Percentiles rank a stretch among this genome's conserved stretches.
Evolutionary conservation across 2,113 vertebrate genomes (phyloP).

Genomic region (Phalacrocorax brasilianus): DNA sequence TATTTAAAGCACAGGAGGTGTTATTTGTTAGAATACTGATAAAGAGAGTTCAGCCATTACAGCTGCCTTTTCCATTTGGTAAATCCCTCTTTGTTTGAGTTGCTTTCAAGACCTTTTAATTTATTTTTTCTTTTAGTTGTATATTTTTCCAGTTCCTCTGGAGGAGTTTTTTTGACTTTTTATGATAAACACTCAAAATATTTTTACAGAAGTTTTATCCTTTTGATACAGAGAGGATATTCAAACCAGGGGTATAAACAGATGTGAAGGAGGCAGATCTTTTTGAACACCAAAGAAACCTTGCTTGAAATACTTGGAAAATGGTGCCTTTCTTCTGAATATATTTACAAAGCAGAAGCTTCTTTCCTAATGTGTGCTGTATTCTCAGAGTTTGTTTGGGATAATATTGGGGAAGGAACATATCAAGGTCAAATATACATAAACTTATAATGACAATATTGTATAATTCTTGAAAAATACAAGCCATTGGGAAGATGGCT

Average conservation of each 20-base stretch:
- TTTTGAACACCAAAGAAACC: constrained; percentile 4
- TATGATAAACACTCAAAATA: constrained; percentile 53
- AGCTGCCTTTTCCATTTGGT: constrained; percentile 54
- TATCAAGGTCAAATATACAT: background rate
- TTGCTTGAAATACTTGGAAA: constrained; percentile 28
- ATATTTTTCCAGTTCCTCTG: constrained; percentile 51
- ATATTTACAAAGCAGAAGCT: constrained; percentile 9
- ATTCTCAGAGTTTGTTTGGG: background rate
- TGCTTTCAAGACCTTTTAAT: constrained; percentile 45
- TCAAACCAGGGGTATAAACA: constrained; percentile 37
- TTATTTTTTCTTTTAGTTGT: background rate
- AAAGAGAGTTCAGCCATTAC: constrained; percentile 69
- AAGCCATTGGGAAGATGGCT: background rate
- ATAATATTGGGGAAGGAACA: background rate
- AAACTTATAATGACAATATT: background rate
- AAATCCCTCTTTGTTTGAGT: constrained; percentile 63
- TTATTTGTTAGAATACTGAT: constrained; percentile 78
- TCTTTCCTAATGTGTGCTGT: background rate
- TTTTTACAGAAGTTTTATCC: constrained; percentile 51
- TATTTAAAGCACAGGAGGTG: constrained; percentile 80
- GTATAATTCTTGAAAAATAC: background rate
- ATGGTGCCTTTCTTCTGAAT: background rate
- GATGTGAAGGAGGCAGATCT: background rate
- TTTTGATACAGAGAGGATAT: constrained; percentile 58
- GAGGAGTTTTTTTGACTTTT: constrained; percentile 45